Percentiles rank a stretch among this genome's conserved stretches.
Evolutionary conservation across 2,797 vertebrate genomes (phyloP).

Genomic region (Tenualosa ilisha): DNA sequence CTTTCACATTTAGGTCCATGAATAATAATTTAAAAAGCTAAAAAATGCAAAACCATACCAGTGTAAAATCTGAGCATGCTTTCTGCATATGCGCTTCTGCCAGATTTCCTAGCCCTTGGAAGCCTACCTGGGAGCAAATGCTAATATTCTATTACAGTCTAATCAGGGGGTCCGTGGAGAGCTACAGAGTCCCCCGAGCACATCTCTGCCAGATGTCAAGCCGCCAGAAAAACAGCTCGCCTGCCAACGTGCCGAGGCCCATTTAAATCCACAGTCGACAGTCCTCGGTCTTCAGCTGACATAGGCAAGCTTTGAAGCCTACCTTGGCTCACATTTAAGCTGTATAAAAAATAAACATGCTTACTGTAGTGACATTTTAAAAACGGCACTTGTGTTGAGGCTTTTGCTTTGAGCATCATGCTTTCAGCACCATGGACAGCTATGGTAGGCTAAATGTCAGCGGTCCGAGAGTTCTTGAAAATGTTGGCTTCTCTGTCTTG

Average conservation of each 20-base stretch:
- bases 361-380: conserved; percentile 57
- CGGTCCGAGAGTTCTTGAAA: conserved; percentile 46
- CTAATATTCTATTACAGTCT: conserved; percentile 89
- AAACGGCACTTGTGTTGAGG: conserved; percentile 51
- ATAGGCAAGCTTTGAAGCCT: conserved; percentile 70
- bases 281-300: conserved; percentile 55
- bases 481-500: not conserved
- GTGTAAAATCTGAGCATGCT: conserved; percentile 66
- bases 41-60: conserved; percentile 22
- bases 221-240: conserved; percentile 77
- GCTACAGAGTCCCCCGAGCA: conserved; percentile 75
- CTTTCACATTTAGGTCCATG: not conserved
- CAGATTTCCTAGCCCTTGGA: conserved; percentile 67
- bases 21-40: not conserved
- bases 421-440: conserved; percentile 85
- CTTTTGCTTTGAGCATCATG: conserved; percentile 47
- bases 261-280: conserved; percentile 76
- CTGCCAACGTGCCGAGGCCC: conserved; percentile 74
- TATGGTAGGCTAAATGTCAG: conserved; percentile 34
- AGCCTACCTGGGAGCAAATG: conserved; percentile 86
- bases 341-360: conserved; percentile 44
- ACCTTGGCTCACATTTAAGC: conserved; percentile 57
- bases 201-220: conserved; percentile 75
- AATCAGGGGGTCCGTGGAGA: conserved; percentile 82
- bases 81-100: conserved; percentile 44